Base-by-base conservation (phyloP, 2,113 vertebrate species). In the Tamias sibiricus region DNA sequence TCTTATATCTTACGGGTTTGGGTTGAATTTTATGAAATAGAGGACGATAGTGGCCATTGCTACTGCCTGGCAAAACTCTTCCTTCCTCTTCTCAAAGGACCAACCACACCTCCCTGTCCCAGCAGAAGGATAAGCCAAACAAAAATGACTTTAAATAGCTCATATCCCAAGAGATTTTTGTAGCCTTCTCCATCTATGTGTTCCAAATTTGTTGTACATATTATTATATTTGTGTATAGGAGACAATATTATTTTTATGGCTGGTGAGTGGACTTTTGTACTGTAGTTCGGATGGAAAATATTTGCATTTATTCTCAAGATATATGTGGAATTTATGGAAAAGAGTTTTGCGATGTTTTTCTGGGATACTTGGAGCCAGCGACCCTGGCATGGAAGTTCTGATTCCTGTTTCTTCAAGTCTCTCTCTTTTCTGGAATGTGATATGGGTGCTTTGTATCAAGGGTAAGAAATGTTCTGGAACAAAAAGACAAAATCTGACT, bases 261-360 rank as follows among this genome's bases (percentile, higher is more conserved):
- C 95, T 62, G 94, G 90, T 96, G 94, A 98, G 96, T 97, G 95
- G 49, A 75, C 17, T 96, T 96, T 98, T 97, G 85, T 98, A 98
- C 90, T 92, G 72, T 77, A 86, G 91, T 96, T 98, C 92, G 96
- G 98, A 96, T 42, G 85, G 81, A 98, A 97, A 96, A 96, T 96
- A 95, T 97, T 98, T 94, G 68, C 80, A 76, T 98, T 96, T 98
- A 97, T 98, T 98, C 98, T 98, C 42, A 98, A 97, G 97, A 94
- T 94, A 86, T 96, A 86, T 91, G 79, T 75, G 97, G 95, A 98
- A 97, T 98, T 98, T 98, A 96, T 96, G 92, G 82, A 93, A 95
- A 82, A 95, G 91, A 95, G 95, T 66, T 80, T 97, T 97, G 93
- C 77, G 92, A 95, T 87, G 89, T 95, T 98, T 96, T 98, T 93